Base-by-base conservation (phyloP, 92 coral and sea anemone species). In the Porites lobata region DNA sequence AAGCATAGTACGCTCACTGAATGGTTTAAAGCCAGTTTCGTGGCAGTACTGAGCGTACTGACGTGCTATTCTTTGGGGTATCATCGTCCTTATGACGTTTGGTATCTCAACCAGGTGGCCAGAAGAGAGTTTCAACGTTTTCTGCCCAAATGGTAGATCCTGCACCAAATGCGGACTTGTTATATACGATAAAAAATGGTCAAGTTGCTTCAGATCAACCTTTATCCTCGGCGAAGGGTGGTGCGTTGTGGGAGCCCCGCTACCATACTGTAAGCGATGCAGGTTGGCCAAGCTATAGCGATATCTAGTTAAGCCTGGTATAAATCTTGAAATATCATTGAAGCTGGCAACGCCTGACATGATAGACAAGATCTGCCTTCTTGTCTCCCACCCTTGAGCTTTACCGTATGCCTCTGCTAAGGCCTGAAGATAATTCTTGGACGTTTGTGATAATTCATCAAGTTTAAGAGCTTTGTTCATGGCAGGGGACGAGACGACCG, bases 231-330 rank as follows among this genome's bases (percentile, higher is more conserved):
- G 38, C 24, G 72, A 58, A 18, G 80, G 79, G 29, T 71, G 86
- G 69, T 57, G 43, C 14, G 50, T 9, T 43, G 43, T 47, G 0
- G 83, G 67, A 19, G 87, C 91, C 15, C 87, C 77, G 69, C 65
- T 24, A 2, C 87, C 87, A n/a, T 65, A 61, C 91, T 88, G 56
- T 50, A 88, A 52, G 47, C 87, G 87, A 81, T 81, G 87, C 82
- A 74, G 83, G 53, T 81, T 88, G 76, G 43, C 43, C 43, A 32
- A 32, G 43, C 43, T 32, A 32, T 32, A 32, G 43, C 43, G 43
- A 29, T 32, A 32, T 32, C 43, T 32, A 32, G 43, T 32, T 32
- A 32, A 32, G 43, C 43, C 43, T 32, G 4, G 43, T 47, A 80
- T 66, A 52, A 80, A 68, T 18, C 85, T 51, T 8, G 85, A 63